These are phyloP conservation scores for Drosophila cyrtoloma DNA, from an alignment of 2,888 invertebrate species.

Conservation along the genomic window DNA sequence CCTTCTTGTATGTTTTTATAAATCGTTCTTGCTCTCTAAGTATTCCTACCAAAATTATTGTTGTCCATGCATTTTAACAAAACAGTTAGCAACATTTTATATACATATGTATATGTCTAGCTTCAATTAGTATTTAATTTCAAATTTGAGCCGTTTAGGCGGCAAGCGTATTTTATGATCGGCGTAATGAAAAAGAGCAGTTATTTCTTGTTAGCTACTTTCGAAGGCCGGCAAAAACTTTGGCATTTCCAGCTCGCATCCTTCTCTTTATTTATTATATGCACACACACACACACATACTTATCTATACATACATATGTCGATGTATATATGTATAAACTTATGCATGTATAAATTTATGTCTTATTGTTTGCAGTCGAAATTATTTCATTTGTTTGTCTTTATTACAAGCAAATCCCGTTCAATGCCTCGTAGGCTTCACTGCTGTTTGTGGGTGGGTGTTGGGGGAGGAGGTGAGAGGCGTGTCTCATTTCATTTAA, in stretches of 20 bases:
- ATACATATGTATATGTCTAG: background rate
- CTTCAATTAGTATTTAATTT: background rate
- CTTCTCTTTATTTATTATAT: constrained; percentile 45
- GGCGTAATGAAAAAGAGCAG: background rate
- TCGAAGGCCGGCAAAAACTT: constrained; percentile 30
- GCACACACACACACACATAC: background rate
- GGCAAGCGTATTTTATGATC: background rate
- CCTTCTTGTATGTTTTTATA: background rate
- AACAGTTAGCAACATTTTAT: no score
- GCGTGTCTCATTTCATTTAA: constrained; percentile 44
- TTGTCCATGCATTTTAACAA: background rate
- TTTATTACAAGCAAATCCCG: constrained; percentile 76
- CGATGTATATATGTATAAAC: constrained; percentile 28
- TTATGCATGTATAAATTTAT: constrained; percentile 80
- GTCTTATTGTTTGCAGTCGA: constrained; percentile 81
- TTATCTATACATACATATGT: constrained; percentile 5
- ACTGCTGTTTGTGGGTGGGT: constrained; percentile 3
- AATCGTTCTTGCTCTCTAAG: background rate
- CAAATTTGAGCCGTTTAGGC: background rate
- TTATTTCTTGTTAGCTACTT: background rate
- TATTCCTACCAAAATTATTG: background rate
- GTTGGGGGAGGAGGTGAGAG: constrained; percentile 1
- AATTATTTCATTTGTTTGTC: constrained; percentile 83
- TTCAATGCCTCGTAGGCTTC: constrained; percentile 61
- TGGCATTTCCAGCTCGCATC: constrained; percentile 45